Percentiles rank a stretch among this genome's conserved stretches.
Conservation (phyloP, 2,797 vertebrate genomes). For the Myiothlypis chrysogaster region DNA sequence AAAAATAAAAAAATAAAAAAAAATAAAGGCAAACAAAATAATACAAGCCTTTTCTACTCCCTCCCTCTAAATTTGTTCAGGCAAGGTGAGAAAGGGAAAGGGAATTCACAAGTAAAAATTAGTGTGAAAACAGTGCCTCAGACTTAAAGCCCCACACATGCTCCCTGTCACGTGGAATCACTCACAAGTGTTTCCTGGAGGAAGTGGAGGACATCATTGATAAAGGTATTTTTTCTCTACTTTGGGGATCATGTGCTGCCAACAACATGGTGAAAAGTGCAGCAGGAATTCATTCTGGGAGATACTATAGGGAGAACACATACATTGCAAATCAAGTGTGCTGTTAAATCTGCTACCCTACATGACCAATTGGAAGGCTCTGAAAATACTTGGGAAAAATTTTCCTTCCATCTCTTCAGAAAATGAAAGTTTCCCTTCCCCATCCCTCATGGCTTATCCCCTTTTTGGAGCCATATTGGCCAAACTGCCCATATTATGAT, state of each 20-base stretch:
- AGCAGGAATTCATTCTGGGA: neutral
- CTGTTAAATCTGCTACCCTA: neutral
- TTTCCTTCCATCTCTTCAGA: neutral
- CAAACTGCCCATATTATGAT: neutral
- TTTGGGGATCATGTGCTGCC: neutral
- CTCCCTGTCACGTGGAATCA: conserved; percentile 51
- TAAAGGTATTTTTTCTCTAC: conserved; percentile 15
- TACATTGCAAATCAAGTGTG: neutral
- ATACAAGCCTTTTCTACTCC: neutral
- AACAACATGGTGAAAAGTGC: neutral
- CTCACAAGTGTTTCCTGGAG: conserved; percentile 45
- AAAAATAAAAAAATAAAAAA: neutral
- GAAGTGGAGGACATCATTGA: neutral
- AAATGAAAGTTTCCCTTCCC: neutral
- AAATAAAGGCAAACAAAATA: conserved; percentile 36
- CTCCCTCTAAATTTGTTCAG: neutral
- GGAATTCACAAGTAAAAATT: conserved; percentile 67
- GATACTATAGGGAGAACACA: neutral
- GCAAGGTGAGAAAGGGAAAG: neutral
- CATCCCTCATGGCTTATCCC: neutral
- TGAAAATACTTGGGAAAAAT: neutral
- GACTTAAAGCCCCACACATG: conserved; percentile 31
- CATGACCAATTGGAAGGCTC: neutral
- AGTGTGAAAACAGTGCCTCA: conserved; percentile 70
- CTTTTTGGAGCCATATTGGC: conserved; percentile 9